Evolutionary conservation across 1,140 invertebrate species (phyloP), one percentile per base, ranked within the genome.

Genomic region (Zophobas morio): DNA sequence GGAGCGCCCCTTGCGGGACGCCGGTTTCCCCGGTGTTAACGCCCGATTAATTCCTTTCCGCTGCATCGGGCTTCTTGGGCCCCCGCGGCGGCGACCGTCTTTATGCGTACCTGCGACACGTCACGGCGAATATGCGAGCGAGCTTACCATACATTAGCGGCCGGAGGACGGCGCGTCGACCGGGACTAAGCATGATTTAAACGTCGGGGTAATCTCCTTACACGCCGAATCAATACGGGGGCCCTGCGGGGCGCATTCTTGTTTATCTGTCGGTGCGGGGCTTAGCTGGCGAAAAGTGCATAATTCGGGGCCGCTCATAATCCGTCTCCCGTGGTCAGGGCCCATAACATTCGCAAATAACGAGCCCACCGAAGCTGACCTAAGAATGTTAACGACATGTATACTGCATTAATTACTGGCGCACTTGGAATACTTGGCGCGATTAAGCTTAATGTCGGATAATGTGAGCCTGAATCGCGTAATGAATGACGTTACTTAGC

Each of bases 341-440:
- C 37, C n/a, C 60, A 66, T 42, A 70, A 76, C 66, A 53, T 76
- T 70, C 54, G 74, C 74, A 66, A 66, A 66, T 76, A 76, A 76
- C 74, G 74, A 76, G 74, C 74, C 60, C 60, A 76, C 66, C 66
- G 66, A 53, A 76, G 49, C 53, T 49, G 70, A 75, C 79, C 73
- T 71, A 80, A 81, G 79, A 81, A 81, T 81, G 75, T 79, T 81
- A 81, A 81, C 79, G 79, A 81, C 79, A 80, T 80, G 77, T 77
- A 79, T 79, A 78, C 70, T 75, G 78, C 74, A 79, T 81, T 80
- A 81, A 77, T 82, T 82, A 79, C 81, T 76, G 8, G 84, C 87
- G 87, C 8, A 87, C 85, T 80, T 80, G 75, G 80, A 79, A 81
- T 81, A 77, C 76, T 81, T 81, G 80, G 78, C 46, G 78, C 80